A percentile compares a stretch with the other conserved stretches of the same genome.
Conservation (phyloP, 2,888 invertebrate genomes). For the Entomobrya proxima region DNA sequence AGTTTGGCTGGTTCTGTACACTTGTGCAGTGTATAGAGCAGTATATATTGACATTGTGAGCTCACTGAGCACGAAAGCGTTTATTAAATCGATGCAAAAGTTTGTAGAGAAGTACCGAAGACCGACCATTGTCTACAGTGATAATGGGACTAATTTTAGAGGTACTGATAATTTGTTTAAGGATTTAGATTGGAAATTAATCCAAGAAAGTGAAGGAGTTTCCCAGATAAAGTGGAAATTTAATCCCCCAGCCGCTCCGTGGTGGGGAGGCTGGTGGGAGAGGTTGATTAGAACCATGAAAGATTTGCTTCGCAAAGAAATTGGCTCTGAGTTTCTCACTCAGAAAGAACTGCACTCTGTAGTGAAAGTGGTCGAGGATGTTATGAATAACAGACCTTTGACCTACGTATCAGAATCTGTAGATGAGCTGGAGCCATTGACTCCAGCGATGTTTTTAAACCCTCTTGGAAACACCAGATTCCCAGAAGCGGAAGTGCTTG, state of each 20-base stretch:
- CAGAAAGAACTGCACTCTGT: not conserved
- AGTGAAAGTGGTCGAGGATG: not conserved
- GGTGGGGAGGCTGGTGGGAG: conserved; percentile 72
- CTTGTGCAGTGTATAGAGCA: conserved; percentile 77
- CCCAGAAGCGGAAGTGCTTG: not conserved
- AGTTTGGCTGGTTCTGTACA: conserved; percentile 77
- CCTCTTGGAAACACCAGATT: conserved; percentile 16
- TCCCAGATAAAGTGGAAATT: conserved; percentile 75
- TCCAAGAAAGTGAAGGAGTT: not conserved
- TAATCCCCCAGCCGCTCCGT: conserved; percentile 73
- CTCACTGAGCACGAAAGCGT: conserved; percentile 75
- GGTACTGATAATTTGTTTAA: conserved; percentile 64
- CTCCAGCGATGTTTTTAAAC: conserved; percentile 19
- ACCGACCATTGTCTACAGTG: conserved; percentile 73
- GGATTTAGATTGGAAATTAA: conserved; percentile 16
- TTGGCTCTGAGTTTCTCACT: not conserved
- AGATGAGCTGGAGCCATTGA: conserved; percentile 33
- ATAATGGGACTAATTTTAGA: no score
- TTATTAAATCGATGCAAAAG: conserved; percentile 76
- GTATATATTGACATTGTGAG: conserved; percentile 77
- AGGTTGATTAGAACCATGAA: conserved; percentile 20
- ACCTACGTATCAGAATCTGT: no score
- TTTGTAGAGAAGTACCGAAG: conserved; percentile 76
- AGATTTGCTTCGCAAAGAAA: not conserved
- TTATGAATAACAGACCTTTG: no score